phyloP scores from a whole-genome alignment of 2,797 vertebrate species.

The Scyliorhinus canicula region DNA sequence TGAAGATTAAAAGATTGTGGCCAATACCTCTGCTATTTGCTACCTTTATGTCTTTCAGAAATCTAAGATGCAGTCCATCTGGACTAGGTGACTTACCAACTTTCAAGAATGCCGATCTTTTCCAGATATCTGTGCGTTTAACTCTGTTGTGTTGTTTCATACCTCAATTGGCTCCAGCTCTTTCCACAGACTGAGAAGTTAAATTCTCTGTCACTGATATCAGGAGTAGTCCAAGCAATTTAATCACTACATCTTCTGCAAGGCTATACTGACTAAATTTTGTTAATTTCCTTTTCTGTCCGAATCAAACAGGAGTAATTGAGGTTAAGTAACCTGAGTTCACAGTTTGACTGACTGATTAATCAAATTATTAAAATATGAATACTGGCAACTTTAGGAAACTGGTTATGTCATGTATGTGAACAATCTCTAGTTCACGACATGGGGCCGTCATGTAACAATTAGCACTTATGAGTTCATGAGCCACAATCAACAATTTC shows the following conservation, averaged over 20 bases:
- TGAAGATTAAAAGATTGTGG: neutral
- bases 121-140: neutral
- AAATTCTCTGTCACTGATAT: neutral
- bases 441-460: neutral
- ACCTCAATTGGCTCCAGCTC: neutral
- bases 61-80: neutral
- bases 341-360: neutral
- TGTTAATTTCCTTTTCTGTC: neutral
- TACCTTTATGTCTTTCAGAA: neutral
- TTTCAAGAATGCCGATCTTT: neutral
- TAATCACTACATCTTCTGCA: neutral
- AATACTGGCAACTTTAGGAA: neutral
- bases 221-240: neutral
- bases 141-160: neutral
- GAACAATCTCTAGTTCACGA: neutral
- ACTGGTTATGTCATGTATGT: neutral
- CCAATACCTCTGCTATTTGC: neutral
- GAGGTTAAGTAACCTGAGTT: neutral
- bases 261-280: neutral
- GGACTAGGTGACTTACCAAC: neutral
- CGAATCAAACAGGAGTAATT: neutral
- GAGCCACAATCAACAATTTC: neutral
- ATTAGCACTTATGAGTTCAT: neutral
- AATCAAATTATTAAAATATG: neutral
- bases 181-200: neutral